Evolutionary conservation across 2,113 vertebrate genomes (phyloP), one percentile per base, ranked within the genome.

Genomic region (Seriola dumerili): DNA sequence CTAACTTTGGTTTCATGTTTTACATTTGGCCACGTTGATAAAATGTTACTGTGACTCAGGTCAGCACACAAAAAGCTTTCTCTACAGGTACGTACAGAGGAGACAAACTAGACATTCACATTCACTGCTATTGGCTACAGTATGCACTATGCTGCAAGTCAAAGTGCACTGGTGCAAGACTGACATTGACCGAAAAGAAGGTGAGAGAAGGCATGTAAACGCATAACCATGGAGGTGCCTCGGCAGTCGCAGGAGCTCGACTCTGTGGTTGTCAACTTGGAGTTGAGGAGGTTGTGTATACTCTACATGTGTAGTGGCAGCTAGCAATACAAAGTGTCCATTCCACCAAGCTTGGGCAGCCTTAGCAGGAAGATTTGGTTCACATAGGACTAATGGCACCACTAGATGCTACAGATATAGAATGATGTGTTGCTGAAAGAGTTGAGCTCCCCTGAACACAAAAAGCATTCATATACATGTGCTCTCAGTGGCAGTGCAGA

Each of bases 361-460:
- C 69, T 83, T 75, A 83, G 80, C 80, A 64, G 78, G 36, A 76
- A 72, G 48, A 87, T 63, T 70, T 50, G 36, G 73, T 73, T 83
- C 2, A 36, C 61, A 63, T 21, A 9, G 40, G 44, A 75, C 72
- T 59, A 81, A 46, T 69, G 55, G 65, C 50, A 80, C 71, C 67
- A 44, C 25, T 48, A 42, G 57, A 84, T 79, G 78, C 72, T 42
- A 42, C 40, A 42, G 40, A 73, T 12, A 52, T 46, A 67, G 32
- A 59, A 72, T 48, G 70, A 69, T 88, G 62, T 71, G 25, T 63
- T 78, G 70, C 63, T 84, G 69, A 84, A 92, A 92, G 92, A 93
- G 94, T 95, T 89, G 94, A 95, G 95, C 94, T 94, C 94, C 94
- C 88, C 89, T 90, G 89, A 92, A 92, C 91, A 93, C 85, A 94